Evolutionary conservation across 2,797 vertebrate genomes (phyloP).

Genomic region (Karalla daura): DNA sequence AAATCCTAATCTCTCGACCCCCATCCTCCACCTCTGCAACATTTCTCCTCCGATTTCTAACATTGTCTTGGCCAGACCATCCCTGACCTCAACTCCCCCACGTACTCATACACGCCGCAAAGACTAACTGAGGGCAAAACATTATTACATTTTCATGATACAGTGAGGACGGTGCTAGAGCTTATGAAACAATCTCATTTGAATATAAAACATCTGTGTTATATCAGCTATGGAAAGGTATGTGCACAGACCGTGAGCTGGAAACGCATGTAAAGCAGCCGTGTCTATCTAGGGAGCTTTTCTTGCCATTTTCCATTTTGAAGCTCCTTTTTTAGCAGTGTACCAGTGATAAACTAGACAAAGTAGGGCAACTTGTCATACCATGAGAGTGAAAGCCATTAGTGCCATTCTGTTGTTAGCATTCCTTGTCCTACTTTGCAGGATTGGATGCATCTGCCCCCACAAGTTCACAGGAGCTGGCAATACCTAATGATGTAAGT

Average conservation of each 20-base stretch:
- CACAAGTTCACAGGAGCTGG: slow-evolving; percentile 94
- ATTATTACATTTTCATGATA: slow-evolving; percentile 14
- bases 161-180: slow-evolving; percentile 16
- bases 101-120: slow-evolving; percentile 64
- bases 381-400: slow-evolving; percentile 63
- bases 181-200: not conserved
- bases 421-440: slow-evolving; percentile 83
- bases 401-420: slow-evolving; percentile 68
- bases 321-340: slow-evolving; percentile 33
- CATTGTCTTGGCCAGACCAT: slow-evolving; percentile 70
- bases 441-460: slow-evolving; percentile 89
- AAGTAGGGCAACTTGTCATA: slow-evolving; percentile 62
- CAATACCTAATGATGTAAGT: slow-evolving; percentile 96
- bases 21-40: slow-evolving; percentile 70
- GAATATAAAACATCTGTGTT: not conserved
- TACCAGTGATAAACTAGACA: slow-evolving; percentile 42
- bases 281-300: slow-evolving; percentile 18
- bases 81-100: slow-evolving; percentile 75
- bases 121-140: slow-evolving; percentile 64
- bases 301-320: slow-evolving; percentile 26
- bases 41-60: slow-evolving; percentile 75
- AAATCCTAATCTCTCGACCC: slow-evolving; percentile 66
- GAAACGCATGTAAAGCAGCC: not conserved
- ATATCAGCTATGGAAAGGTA: slow-evolving; percentile 3
- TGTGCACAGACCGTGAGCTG: slow-evolving; percentile 10